These are phyloP conservation scores for Atlantisia rogersi DNA, from an alignment of 2,113 vertebrate genomes.

Conservation along the genomic window DNA sequence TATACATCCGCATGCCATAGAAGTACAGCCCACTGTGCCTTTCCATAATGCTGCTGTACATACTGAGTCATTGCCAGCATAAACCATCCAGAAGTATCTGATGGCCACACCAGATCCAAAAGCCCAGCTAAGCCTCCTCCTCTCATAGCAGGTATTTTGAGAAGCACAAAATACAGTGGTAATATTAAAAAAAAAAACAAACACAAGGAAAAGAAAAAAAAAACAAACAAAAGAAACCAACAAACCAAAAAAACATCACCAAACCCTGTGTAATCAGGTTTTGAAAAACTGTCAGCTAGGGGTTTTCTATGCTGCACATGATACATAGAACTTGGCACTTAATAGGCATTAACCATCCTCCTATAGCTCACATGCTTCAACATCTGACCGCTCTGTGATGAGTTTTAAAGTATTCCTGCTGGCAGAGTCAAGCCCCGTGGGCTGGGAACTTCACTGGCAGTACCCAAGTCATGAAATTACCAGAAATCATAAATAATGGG, in stretches of 20 bases:
- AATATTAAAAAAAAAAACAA: neutral
- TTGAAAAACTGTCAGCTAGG: neutral
- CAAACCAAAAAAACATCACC: neutral
- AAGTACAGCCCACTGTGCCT: neutral
- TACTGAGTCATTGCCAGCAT: fast-evolving
- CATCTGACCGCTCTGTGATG: neutral
- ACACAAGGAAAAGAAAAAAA: neutral
- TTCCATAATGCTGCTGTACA: neutral
- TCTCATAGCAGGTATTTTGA: neutral
- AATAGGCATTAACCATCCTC: neutral
- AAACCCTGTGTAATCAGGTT: neutral
- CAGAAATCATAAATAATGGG: neutral
- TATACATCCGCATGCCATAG: neutral
- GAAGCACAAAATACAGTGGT: neutral
- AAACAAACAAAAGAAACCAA: neutral
- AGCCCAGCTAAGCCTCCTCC: neutral
- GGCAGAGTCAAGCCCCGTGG: neutral
- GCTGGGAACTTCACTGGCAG: neutral
- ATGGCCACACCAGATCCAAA: neutral
- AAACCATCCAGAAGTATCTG: neutral
- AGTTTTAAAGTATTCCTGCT: neutral
- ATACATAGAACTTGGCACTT: neutral
- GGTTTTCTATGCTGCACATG: neutral
- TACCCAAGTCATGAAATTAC: neutral
- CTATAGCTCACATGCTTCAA: neutral